phyloP scores from a whole-genome alignment of 2,113 vertebrate species.

The Orycteropus afer region DNA sequence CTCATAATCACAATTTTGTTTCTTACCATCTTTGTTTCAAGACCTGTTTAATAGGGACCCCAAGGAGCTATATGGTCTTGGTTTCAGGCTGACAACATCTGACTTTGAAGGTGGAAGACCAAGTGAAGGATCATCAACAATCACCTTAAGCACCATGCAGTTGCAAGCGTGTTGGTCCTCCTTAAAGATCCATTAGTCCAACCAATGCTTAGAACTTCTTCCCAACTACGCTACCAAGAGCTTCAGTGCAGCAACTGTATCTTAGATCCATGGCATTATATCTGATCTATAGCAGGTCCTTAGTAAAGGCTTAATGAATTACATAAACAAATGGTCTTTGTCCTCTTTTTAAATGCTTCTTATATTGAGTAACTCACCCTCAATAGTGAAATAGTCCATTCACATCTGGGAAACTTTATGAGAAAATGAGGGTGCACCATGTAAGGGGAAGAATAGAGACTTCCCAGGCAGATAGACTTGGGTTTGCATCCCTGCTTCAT shows the following conservation, averaged over 20 bases:
- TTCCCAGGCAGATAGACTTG: background rate
- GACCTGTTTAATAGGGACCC: background rate
- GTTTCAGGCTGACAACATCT: background rate
- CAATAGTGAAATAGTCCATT: background rate
- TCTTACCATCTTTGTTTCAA: background rate
- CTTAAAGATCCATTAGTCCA: background rate
- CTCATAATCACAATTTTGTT: background rate
- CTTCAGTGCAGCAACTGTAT: background rate
- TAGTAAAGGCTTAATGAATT: background rate
- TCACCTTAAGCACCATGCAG: no score
- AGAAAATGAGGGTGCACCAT: background rate
- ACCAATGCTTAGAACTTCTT: background rate
- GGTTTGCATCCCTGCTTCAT: background rate
- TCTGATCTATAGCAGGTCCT: background rate
- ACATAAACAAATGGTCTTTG: background rate
- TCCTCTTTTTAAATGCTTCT: background rate
- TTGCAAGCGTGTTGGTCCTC: background rate
- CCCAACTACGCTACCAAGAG: background rate
- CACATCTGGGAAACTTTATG: background rate
- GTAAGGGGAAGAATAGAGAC: no score
- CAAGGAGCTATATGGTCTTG: background rate
- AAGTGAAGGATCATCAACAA: background rate
- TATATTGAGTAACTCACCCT: background rate
- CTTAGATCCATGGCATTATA: background rate
- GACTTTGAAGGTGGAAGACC: background rate